phyloP scores from a whole-genome alignment of 1,140 invertebrate genomes.

The Drosophila equinoxialis region DNA sequence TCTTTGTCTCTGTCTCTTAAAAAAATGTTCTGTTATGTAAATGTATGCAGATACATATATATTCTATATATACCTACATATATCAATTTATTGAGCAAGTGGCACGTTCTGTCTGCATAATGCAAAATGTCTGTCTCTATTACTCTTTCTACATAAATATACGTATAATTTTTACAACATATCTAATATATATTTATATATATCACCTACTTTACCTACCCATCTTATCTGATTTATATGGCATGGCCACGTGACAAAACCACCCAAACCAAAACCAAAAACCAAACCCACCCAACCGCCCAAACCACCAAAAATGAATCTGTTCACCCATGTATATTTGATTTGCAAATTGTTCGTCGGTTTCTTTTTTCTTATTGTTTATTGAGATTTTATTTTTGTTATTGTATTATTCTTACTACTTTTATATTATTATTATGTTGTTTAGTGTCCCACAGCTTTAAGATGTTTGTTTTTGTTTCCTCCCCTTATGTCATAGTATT shows the following conservation, averaged over 20 bases:
- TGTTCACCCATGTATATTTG: conserved; percentile 43
- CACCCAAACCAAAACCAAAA: conserved; percentile 51
- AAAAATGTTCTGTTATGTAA: conserved; percentile 69
- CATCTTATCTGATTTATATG: conserved; percentile 67
- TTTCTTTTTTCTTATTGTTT: conserved; percentile 18
- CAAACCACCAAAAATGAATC: conserved; percentile 20
- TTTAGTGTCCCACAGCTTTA: conserved; percentile 18
- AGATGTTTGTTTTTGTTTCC: conserved; percentile 1
- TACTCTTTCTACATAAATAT: conserved; percentile 42
- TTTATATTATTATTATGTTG: conserved; percentile 13
- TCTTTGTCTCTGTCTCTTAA: conserved; percentile 56
- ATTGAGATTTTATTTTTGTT: conserved; percentile 2
- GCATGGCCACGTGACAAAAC: conserved; percentile 64
- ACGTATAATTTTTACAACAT: conserved; percentile 40
- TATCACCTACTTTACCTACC: not conserved
- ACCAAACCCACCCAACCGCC: conserved; percentile 3
- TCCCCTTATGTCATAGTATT: conserved; percentile 7
- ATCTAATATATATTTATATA: too few relatives aligned
- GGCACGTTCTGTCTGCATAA: conserved; percentile 69
- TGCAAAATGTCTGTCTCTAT: conserved; percentile 61
- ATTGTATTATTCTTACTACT: not conserved
- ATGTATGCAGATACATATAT: conserved; percentile 37
- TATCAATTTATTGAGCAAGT: conserved; percentile 54
- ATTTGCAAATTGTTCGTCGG: conserved; percentile 49
- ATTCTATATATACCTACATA: conserved; percentile 15